Conservation (phyloP, 1,140 invertebrate species). For the Heliconius melpomene region DNA sequence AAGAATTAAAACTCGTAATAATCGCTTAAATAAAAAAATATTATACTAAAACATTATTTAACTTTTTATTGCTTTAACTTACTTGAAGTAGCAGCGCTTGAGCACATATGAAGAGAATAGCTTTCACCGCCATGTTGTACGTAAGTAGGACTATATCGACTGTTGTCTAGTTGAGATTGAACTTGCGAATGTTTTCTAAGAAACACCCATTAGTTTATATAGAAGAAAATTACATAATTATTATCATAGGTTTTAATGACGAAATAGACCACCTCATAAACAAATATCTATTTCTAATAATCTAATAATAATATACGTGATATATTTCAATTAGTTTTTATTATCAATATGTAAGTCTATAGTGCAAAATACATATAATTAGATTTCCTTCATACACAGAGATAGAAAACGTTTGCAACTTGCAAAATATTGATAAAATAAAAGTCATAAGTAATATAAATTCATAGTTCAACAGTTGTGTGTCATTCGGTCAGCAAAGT, state of each 20-base stretch:
- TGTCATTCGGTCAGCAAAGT: neutral
- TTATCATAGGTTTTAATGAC: neutral
- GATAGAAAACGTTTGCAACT: neutral
- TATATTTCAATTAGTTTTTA: neutral
- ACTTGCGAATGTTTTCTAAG: slow-evolving; percentile 1
- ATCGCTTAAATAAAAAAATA: neutral
- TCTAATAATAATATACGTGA: neutral
- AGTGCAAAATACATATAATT: neutral
- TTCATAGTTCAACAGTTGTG: neutral
- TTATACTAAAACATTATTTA: neutral
- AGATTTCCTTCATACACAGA: neutral
- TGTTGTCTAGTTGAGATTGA: neutral
- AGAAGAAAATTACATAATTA: neutral
- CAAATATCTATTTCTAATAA: neutral
- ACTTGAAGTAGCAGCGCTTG: neutral
- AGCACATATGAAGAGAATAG: neutral
- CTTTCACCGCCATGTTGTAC: neutral
- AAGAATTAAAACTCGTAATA: too few relatives aligned
- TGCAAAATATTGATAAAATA: neutral
- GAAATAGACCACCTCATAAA: neutral
- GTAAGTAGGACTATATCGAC: neutral
- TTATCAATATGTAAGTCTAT: neutral
- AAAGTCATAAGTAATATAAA: neutral
- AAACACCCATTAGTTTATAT: neutral
- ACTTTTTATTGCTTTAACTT: neutral